phyloP scores from a whole-genome alignment of 2,888 invertebrate species.

The Leptodirus hochenwartii region DNA sequence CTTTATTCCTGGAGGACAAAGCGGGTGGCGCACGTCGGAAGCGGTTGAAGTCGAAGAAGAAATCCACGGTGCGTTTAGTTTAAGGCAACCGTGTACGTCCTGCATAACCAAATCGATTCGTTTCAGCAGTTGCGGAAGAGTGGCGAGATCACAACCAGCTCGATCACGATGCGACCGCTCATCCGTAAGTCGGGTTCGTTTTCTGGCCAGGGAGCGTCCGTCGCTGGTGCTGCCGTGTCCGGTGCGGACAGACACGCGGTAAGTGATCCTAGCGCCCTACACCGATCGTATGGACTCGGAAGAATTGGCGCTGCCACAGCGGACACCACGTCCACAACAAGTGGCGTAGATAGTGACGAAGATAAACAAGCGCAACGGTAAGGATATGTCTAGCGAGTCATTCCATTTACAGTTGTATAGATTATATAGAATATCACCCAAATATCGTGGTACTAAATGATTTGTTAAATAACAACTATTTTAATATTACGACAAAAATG shows the following conservation, averaged over 20 bases:
- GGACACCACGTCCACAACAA: conserved; percentile 42
- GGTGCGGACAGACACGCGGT: conserved; percentile 38
- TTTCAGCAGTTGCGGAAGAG: conserved; percentile 8
- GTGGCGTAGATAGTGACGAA: conserved; percentile 52
- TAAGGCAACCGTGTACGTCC: not conserved
- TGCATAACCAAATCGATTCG: not conserved
- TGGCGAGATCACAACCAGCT: conserved; percentile 1
- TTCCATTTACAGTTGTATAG: not conserved
- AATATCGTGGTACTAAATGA: no score
- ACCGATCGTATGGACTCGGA: conserved; percentile 34
- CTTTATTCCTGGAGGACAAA: conserved; percentile 28
- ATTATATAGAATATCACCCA: no score
- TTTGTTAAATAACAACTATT: no score
- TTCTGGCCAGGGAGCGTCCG: no score
- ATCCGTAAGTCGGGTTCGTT: conserved; percentile 62
- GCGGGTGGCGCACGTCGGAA: conserved; percentile 22
- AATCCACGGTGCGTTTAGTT: conserved; percentile 14
- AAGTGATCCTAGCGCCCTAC: conserved; percentile 43
- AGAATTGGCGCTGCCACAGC: no score
- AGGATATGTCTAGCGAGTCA: conserved; percentile 4
- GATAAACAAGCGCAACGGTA: conserved; percentile 25
- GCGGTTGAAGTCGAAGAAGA: conserved; percentile 20
- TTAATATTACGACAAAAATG: no score
- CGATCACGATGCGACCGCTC: not conserved
- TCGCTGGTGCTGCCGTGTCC: conserved; percentile 33